Evolutionary conservation across 1,140 invertebrate genomes (phyloP).

Genomic region (Drosophila insularis): DNA sequence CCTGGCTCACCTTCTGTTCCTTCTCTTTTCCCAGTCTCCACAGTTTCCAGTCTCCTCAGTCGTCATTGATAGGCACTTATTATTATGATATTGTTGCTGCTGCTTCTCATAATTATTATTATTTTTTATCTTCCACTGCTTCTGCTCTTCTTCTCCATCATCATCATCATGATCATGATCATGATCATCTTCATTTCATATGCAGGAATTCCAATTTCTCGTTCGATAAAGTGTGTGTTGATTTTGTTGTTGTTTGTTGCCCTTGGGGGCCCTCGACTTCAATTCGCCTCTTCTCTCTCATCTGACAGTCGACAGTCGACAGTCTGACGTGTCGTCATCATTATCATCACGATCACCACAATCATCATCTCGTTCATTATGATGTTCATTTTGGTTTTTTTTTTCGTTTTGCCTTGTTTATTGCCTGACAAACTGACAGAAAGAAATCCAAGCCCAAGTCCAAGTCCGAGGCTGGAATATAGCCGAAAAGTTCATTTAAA

Average conservation of each 20-base stretch:
- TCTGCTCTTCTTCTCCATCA: conserved; percentile 15
- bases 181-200: conserved; percentile 65
- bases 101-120: conserved; percentile 64
- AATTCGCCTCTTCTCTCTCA: conserved; percentile 32
- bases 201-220: conserved; percentile 81
- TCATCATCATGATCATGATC: neutral
- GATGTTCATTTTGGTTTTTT: neutral
- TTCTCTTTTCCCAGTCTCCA: conserved; percentile 14
- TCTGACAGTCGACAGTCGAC: conserved; percentile 35
- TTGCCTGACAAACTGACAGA: conserved; percentile 75
- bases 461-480: conserved; percentile 39
- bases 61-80: conserved; percentile 79
- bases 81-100: conserved; percentile 79
- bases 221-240: conserved; percentile 80
- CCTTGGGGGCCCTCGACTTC: conserved; percentile 53
- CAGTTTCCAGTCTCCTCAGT: conserved; percentile 42
- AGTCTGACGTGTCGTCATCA: conserved; percentile 73
- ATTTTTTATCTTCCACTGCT: conserved; percentile 45
- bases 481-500: conserved; percentile 71
- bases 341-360: conserved; percentile 17
- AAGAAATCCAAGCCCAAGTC: conserved; percentile 1
- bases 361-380: neutral
- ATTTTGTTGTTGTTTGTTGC: conserved; percentile 69
- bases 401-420: conserved; percentile 59
- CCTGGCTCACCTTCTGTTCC: too few relatives aligned